Evolutionary conservation across 53 echinoderm and acorn worm species (phyloP).

Genomic region (Glandiceps talaboti): DNA sequence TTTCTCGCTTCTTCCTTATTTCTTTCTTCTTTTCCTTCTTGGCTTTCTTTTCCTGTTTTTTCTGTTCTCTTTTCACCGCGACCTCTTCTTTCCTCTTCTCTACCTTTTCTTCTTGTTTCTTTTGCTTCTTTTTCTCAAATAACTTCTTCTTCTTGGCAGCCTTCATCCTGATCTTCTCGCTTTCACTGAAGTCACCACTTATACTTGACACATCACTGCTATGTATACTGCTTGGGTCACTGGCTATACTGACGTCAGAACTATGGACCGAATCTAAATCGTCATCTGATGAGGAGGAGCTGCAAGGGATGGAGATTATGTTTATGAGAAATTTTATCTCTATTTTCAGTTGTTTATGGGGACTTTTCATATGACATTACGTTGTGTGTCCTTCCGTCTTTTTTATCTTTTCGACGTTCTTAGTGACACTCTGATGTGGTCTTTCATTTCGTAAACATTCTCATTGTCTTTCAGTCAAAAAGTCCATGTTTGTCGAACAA

Average conservation of each 20-base stretch:
- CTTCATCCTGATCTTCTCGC: slow-evolving; percentile 35
- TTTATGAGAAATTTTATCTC: too few species aligned
- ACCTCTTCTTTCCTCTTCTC: slow-evolving; percentile 26
- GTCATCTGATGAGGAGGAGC: slow-evolving; percentile 16
- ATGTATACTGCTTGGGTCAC: slow-evolving; percentile 62
- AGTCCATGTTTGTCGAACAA: too few species aligned
- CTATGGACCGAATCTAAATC: slow-evolving; percentile 33
- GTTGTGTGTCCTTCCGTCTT: too few species aligned
- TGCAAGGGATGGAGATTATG: slow-evolving; percentile 1
- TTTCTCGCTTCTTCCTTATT: background rate
- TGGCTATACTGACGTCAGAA: slow-evolving; percentile 54
- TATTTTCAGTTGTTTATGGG: too few species aligned
- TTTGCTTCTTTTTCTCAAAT: slow-evolving; percentile 40
- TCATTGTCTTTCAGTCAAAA: too few species aligned
- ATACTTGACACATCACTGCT: slow-evolving; percentile 67
- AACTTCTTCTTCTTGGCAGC: slow-evolving; percentile 49
- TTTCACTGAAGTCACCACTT: slow-evolving; percentile 26
- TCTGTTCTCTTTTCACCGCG: slow-evolving; percentile 17
- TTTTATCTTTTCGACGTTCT: too few species aligned
- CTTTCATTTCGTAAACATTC: too few species aligned
- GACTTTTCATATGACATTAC: too few species aligned
- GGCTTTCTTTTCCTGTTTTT: background rate
- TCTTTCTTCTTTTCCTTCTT: background rate
- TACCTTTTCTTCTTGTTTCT: slow-evolving; percentile 40
- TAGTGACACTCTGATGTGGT: too few species aligned